phyloP scores from a whole-genome alignment of 2,113 vertebrate genomes.

The Albula goreensis region DNA sequence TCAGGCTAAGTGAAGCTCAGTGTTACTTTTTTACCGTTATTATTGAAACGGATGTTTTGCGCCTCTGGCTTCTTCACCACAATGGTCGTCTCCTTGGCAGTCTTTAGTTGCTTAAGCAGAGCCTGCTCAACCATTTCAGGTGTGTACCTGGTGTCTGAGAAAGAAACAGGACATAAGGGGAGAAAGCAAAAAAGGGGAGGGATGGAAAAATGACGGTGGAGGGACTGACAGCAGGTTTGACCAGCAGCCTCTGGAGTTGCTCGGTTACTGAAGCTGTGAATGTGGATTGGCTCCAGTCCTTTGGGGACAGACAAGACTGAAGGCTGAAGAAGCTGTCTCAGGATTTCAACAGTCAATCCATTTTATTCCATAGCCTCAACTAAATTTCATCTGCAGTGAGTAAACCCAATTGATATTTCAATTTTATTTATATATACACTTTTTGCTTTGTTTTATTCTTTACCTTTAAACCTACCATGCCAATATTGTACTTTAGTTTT shows the following conservation, averaged over 20 bases:
- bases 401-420: not conserved
- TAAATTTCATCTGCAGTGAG: not conserved
- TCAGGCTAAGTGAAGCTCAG: not conserved
- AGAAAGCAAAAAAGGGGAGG: constrained; percentile 25
- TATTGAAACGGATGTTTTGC: constrained; percentile 85
- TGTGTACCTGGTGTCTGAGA: constrained; percentile 77
- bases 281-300: no score
- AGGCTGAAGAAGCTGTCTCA: not conserved
- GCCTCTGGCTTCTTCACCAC: constrained; percentile 83
- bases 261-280: not conserved
- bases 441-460: not conserved
- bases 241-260: not conserved
- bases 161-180: constrained; percentile 36
- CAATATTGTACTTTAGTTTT: not conserved
- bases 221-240: not conserved
- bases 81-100: constrained; percentile 77
- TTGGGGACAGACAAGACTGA: not conserved
- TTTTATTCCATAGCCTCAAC: not conserved
- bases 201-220: not conserved
- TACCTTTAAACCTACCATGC: not conserved
- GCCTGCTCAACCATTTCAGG: constrained; percentile 78
- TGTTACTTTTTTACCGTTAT: constrained; percentile 76
- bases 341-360: not conserved
- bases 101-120: constrained; percentile 86
- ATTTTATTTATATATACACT: not conserved